Evolutionary conservation across 2,113 vertebrate species (phyloP).

Genomic region (Pseudorasbora parva): DNA sequence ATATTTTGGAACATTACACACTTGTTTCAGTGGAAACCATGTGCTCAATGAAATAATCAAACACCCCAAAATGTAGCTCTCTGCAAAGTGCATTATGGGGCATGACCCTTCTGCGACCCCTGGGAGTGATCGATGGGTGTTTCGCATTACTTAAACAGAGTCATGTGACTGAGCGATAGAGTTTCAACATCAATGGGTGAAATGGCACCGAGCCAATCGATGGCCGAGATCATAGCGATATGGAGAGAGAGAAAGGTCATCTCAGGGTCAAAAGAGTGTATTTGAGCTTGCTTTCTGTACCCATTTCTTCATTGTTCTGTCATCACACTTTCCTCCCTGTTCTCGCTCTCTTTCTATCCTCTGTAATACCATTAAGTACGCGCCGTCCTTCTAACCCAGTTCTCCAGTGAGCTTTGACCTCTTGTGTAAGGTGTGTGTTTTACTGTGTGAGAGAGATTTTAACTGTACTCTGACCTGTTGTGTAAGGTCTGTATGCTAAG

Average conservation of each 20-base stretch:
- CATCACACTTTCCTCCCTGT: neutral
- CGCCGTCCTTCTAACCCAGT: slow-evolving; percentile 24
- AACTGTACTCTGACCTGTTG: slow-evolving; percentile 26
- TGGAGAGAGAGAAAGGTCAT: slow-evolving; percentile 22
- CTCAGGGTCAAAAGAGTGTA: slow-evolving; percentile 46
- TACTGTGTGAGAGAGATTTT: slow-evolving; percentile 2
- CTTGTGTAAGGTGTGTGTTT: slow-evolving; percentile 32
- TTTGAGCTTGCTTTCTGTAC: slow-evolving; percentile 36
- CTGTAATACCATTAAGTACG: neutral
- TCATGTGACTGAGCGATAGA: slow-evolving; percentile 49
- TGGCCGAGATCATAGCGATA: slow-evolving; percentile 39
- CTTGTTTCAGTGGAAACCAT: neutral
- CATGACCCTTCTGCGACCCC: slow-evolving; percentile 38
- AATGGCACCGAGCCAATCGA: slow-evolving; percentile 51
- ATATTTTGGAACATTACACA: neutral
- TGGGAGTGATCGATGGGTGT: slow-evolving; percentile 38
- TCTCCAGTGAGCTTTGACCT: slow-evolving; percentile 30
- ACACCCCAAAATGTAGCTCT: neutral
- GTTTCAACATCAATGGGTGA: slow-evolving; percentile 51
- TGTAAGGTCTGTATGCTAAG: slow-evolving; percentile 9
- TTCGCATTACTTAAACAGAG: slow-evolving; percentile 56
- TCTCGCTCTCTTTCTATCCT: neutral
- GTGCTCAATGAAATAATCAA: neutral
- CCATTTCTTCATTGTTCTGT: neutral
- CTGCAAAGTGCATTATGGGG: slow-evolving; percentile 36